Base-by-base conservation (phyloP, 2,888 invertebrate species). In the Antheraea assamensis region DNA sequence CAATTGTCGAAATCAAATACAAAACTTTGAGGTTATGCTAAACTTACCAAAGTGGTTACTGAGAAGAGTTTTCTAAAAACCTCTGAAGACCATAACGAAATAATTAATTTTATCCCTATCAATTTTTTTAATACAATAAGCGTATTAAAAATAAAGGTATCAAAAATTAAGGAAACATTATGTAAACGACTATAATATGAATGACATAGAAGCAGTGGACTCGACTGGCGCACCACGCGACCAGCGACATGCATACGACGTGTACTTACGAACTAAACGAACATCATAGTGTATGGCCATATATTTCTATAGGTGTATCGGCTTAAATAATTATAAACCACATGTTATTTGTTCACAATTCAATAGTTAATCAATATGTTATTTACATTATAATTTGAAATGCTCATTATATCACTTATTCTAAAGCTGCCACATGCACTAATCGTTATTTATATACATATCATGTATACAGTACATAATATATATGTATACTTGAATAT, bases 281-380 rank as follows among this genome's bases (percentile, higher is more conserved):
- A 58, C 73, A 24, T 47, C 72, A 30, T 73, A 78, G 75, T 78
- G 77, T 84, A 85, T 84, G 86, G 83, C 82, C 81, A 82, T 82
- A 79, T 75, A 78, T 81, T 80, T 78, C 75, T 79, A 77, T 76
- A 79, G 74, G 47, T 74, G 70, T 71, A 75, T 71, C 76, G 76
- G 75, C 79, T 79, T 77, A 76, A 73, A 68, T 64, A 42, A 72
- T 74, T 70, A 73, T 74, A 70, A 74, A 74, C 73, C 76, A 42
- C 70, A 52, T 72, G 75, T 74, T 73, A 76, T 73, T 74, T 70
- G 74, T 70, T 70, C 72, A 15, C 47, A 49, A 72, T 71, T 73
- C 31, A 35, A 55, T 42, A 19, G 55, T 55, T 68, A 31, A 58
- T 42, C 35, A 42, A 42, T 24, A 58, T 31, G 31, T 61, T 47